phyloP scores from a whole-genome alignment of 2,888 invertebrate genomes.

The Mesochorus sp. region DNA sequence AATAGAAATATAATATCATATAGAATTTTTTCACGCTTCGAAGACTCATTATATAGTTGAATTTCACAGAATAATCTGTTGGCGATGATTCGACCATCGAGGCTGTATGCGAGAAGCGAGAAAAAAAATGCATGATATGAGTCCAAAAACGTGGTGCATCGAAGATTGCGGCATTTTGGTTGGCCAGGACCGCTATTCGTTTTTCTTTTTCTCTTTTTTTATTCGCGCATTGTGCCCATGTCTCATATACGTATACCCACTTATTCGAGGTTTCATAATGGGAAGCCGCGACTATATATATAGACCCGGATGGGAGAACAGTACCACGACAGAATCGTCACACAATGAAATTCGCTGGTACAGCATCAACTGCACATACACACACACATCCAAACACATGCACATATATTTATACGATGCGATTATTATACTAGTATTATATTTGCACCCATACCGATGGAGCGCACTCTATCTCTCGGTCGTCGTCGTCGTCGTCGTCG shows the following conservation, averaged over 20 bases:
- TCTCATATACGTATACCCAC: constrained; percentile 61
- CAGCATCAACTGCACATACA: constrained; percentile 34
- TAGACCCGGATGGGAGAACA: constrained; percentile 74
- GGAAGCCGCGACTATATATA: constrained; percentile 68
- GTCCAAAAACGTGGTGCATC: background rate
- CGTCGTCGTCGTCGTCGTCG: constrained; percentile 43
- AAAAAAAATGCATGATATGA: background rate
- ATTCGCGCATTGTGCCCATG: background rate
- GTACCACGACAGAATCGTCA: constrained; percentile 48
- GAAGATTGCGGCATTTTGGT: background rate
- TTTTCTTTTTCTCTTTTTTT: background rate
- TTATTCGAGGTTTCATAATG: constrained; percentile 75
- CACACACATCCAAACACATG: background rate
- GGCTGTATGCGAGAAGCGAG: no score
- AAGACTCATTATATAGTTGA: no score
- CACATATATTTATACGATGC: background rate
- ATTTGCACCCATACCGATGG: background rate
- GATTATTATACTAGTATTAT: no score
- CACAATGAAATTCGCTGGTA: constrained; percentile 58
- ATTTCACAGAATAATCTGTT: no score
- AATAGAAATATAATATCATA: no score
- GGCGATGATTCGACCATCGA: no score
- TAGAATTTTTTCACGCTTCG: no score
- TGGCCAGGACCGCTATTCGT: background rate
- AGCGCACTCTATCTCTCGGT: constrained; percentile 39